Base-by-base conservation (phyloP, 2,113 vertebrate genomes). In the Verasper variegatus region DNA sequence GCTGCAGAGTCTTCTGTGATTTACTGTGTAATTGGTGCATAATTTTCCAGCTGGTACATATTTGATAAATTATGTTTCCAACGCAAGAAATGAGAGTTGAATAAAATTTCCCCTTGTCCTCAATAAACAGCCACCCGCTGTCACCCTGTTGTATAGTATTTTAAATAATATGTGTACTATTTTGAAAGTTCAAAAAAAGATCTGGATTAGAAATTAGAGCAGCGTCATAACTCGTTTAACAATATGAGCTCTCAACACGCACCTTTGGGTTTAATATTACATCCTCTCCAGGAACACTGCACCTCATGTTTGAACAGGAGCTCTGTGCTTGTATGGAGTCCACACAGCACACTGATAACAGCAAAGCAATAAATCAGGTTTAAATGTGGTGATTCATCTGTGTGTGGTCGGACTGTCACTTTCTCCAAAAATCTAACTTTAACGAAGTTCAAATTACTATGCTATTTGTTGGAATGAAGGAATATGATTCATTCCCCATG, bases 11-110 rank as follows among this genome's bases (percentile, higher is more conserved):
- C 88, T 82, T 89, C 82, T 87, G 86, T 87, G 92, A 93, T 89
- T 91, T 91, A 85, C 86, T 85, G 81, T 88, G 86, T 91, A 93
- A 92, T 89, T 90, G 88, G 72, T 84, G 84, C 83, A 82, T 92
- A 87, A 93, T 92, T 87, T 89, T 79, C 91, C 92, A 93, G 87
- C 89, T 93, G 90, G 57, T 86, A 70, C 64, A 80, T 72, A 86
- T 90, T 83, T 85, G 79, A 93, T 86, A 73, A 92, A 87, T 91
- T 88, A 78, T 77, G 66, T 88, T 88, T 87, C 70, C 49, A 65
- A 63, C 66, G 67, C 72, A 71, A 85, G 77, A 75, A 84, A 87
- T 87, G 76, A 83, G 71, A 82, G 76, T 13, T 61, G 85, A 62
- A 75, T 76, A 51, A 68, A 65, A 79, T 72, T 10, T 68, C 51